These are phyloP conservation scores for Chorisops tibialis DNA, from an alignment of 2,888 invertebrate genomes.

Conservation along the genomic window DNA sequence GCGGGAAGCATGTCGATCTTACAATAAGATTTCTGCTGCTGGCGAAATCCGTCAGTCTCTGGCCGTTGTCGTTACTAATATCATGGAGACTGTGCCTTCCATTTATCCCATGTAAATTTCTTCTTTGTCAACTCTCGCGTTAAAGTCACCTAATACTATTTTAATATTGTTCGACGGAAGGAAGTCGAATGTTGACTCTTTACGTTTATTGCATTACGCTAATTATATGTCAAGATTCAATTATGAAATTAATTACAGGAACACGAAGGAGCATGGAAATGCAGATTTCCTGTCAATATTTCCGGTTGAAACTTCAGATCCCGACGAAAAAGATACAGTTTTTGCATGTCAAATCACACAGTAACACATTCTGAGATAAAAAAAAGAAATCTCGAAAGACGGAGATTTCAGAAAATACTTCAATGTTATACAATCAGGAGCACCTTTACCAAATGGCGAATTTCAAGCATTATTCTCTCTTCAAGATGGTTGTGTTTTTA, in stretches of 20 bases:
- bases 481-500: neutral
- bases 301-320: constrained; percentile 3
- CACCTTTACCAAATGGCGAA: neutral
- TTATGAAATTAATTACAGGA: too few species aligned
- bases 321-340: neutral
- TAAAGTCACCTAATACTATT: too few species aligned
- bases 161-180: too few species aligned
- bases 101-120: too few species aligned
- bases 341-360: neutral
- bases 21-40: too few species aligned
- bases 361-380: neutral
- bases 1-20: too few species aligned
- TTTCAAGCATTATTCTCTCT: neutral
- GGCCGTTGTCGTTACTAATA: too few species aligned
- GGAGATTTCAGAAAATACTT: too few species aligned
- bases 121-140: too few species aligned
- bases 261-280: constrained; percentile 24
- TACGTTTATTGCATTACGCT: constrained; percentile 32
- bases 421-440: neutral
- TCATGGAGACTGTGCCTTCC: too few species aligned
- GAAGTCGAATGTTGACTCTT: too few species aligned
- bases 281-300: constrained; percentile 32
- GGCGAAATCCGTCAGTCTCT: too few species aligned
- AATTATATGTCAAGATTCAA: constrained; percentile 31
- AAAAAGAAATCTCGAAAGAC: neutral